Conservation (phyloP, 2,113 vertebrate species). For the Hippocampus abdominalis region DNA sequence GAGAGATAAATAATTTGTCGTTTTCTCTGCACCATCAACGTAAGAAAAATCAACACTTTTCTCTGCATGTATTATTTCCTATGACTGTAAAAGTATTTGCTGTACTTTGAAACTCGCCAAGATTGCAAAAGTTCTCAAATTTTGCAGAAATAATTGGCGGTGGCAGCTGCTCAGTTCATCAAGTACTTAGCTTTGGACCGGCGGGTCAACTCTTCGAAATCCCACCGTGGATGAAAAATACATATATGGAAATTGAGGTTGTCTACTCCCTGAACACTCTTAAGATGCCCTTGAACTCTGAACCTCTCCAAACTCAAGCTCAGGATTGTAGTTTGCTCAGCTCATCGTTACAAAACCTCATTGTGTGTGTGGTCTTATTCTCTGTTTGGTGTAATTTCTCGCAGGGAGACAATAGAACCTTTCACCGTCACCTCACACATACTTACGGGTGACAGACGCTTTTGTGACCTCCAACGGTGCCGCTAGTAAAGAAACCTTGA, state of each 20-base stretch:
- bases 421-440: background rate
- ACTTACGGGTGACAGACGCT: background rate
- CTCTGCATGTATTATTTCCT: background rate
- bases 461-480: background rate
- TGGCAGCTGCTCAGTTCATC: background rate
- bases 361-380: background rate
- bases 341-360: background rate
- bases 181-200: background rate
- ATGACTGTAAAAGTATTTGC: background rate
- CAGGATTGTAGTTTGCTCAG: background rate
- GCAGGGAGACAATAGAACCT: background rate
- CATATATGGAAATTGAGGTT: conserved; percentile 8
- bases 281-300: background rate
- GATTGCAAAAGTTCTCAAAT: background rate
- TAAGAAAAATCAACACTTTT: conserved; percentile 1
- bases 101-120: background rate
- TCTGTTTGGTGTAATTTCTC: background rate
- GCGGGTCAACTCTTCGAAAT: conserved; percentile 5
- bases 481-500: background rate
- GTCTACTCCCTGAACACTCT: background rate
- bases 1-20: conserved; percentile 5
- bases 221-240: background rate
- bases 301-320: background rate
- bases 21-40: conserved; percentile 5
- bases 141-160: conserved; percentile 2